Evolutionary conservation across 1,140 invertebrate genomes (phyloP), one percentile per base, ranked within the genome.

Genomic region (Vanessa tameamea): DNA sequence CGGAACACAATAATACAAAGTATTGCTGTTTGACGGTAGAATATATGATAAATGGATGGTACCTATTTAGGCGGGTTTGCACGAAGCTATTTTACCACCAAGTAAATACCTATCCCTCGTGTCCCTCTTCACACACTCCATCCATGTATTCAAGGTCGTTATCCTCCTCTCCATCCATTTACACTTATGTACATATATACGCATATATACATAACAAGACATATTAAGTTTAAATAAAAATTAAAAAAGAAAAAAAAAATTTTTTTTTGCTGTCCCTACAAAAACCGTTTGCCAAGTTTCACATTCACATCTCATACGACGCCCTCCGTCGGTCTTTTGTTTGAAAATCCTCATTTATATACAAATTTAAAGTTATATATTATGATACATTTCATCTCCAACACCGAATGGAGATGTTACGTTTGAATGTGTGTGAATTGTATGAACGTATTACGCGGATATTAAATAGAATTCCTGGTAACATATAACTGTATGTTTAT

Each of bases 271-370:
- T 61, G n/a, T 26, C 71, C 2, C 8, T 73, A 67, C 47, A 26
- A 57, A 55, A 57, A 73, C n/a, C 66, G 37, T 68, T 61, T 63
- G 71, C 53, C 65, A 63, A 55, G 23, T 16, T 47, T 14, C 64
- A 64, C 47, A 68, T 67, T 51, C 71, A 63, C 64, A 64, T 73
- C 47, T 64, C 72, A 64, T 68, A 47, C 57, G 55, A 67, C 51
- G 66, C 57, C n/a, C 51, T 67, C 20, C 71, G 53, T 59, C 72
- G 72, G 68, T 70, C 31, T 63, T 73, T 68, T 73, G 72, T 73
- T 73, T 73, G 64, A 67, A 73, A 68, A 68, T 73, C 59, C 72
- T 43, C 72, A 73, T 73, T 73, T 68, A 64, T 73, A 73, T 59
- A 73, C 72, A 73, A 73, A 73, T 68, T 73, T 73, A 57, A 69